A percentile compares a stretch with the other conserved stretches of the same genome.
phyloP scores from a whole-genome alignment of 2,888 invertebrate genomes.

The Drosophila robusta region DNA sequence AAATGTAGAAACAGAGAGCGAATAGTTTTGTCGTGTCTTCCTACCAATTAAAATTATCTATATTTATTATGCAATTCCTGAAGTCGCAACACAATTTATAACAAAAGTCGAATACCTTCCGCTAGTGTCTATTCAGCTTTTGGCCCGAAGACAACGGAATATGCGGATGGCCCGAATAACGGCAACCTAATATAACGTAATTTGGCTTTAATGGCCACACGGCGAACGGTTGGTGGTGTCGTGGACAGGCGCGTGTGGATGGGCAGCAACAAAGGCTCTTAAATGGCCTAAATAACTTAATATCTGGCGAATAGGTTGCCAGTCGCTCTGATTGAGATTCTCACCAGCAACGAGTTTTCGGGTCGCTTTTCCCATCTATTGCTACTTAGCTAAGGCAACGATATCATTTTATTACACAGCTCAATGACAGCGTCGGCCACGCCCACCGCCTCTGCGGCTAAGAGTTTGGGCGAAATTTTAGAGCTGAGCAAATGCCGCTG shows the following conservation, averaged over 20 bases:
- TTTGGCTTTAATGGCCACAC: conserved; percentile 71
- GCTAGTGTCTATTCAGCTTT: conserved; percentile 16
- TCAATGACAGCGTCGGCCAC: conserved; percentile 42
- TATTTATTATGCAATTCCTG: neutral
- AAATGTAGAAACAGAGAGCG: too few species aligned
- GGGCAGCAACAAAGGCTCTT: conserved; percentile 43
- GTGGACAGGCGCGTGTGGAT: neutral
- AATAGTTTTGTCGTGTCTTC: too few species aligned
- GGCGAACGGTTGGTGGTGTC: neutral
- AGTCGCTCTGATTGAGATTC: conserved; percentile 35
- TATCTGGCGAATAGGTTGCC: conserved; percentile 54
- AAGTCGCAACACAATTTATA: neutral
- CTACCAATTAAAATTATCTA: neutral
- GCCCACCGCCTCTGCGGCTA: conserved; percentile 5
- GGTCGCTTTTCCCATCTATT: conserved; percentile 52
- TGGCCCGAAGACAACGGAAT: conserved; percentile 19
- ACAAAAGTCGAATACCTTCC: neutral
- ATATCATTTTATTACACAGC: conserved; percentile 77
- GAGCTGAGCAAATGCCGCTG: conserved; percentile 23
- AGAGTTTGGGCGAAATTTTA: conserved; percentile 25
- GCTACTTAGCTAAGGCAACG: conserved; percentile 78
- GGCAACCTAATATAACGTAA: conserved; percentile 69
- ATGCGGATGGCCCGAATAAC: conserved; percentile 15
- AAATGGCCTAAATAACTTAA: conserved; percentile 81
- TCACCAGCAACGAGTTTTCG: conserved; percentile 24